These are phyloP conservation scores for Perognathus longimembris DNA, from an alignment of 2,113 vertebrate species.

Conservation along the genomic window DNA sequence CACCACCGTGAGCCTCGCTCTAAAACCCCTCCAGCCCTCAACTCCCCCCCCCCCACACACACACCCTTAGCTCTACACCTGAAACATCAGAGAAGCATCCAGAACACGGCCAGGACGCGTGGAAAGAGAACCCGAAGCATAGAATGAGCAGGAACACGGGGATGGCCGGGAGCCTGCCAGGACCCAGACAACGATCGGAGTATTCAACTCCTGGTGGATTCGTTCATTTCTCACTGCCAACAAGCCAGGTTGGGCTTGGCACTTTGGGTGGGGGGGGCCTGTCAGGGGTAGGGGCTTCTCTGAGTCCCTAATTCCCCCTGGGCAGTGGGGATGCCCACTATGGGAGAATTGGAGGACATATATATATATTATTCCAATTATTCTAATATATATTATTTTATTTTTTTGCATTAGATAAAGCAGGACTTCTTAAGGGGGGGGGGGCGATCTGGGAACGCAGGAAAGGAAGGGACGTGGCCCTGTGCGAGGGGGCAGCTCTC, in stretches of 20 bases:
- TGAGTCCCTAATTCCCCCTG: neutral
- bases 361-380: no score
- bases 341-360: neutral
- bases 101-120: neutral
- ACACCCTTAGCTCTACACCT: neutral
- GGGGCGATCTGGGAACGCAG: neutral
- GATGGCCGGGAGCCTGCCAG: neutral
- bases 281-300: neutral
- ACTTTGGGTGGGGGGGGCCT: neutral
- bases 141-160: neutral
- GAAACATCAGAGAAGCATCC: neutral
- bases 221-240: neutral
- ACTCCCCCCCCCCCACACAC: neutral
- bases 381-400: no score
- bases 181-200: neutral
- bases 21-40: neutral
- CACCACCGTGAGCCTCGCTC: neutral
- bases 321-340: neutral
- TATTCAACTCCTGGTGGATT: neutral
- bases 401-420: conserved; percentile 42
- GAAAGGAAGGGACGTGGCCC: neutral
- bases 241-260: neutral
- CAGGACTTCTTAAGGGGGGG: neutral
- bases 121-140: neutral
- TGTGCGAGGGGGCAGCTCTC: no score